phyloP scores from a whole-genome alignment of 2,797 vertebrate species.

The Acrossocheilus wenchowensis region DNA sequence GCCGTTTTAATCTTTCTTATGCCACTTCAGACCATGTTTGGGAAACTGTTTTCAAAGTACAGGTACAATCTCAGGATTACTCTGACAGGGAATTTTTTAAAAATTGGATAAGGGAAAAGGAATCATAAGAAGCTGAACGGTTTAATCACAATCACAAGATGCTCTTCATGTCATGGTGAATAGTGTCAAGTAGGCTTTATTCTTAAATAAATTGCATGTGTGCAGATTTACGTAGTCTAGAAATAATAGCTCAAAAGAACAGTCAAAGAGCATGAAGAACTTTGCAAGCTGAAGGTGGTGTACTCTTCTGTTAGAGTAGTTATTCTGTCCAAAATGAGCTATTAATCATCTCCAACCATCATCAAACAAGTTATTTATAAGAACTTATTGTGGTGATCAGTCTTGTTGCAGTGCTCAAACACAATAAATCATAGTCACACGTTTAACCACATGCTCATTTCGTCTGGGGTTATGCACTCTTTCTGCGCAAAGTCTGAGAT shows the following conservation, averaged over 20 bases:
- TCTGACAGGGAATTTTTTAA: background rate
- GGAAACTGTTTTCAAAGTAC: slow-evolving; percentile 88
- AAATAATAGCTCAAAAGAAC: background rate
- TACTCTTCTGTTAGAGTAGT: background rate
- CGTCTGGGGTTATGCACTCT: background rate
- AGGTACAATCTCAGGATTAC: slow-evolving; percentile 77
- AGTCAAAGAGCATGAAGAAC: background rate
- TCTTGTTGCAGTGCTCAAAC: background rate
- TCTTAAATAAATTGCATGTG: background rate
- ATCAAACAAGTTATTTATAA: background rate
- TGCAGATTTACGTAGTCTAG: background rate
- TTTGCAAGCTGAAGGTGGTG: background rate
- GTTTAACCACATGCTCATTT: background rate
- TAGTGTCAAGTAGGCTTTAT: background rate
- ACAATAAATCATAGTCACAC: background rate
- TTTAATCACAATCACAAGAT: slow-evolving; percentile 13
- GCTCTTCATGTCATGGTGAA: background rate
- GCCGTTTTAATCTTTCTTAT: slow-evolving; percentile 88
- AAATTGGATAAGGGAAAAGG: background rate
- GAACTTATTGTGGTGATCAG: background rate
- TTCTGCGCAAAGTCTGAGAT: background rate
- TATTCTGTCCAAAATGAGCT: background rate
- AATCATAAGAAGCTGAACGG: background rate
- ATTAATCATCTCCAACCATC: background rate
- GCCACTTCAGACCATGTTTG: slow-evolving; percentile 87